phyloP scores from a whole-genome alignment of 2,888 invertebrate species.

The Amphipoea lucens region DNA sequence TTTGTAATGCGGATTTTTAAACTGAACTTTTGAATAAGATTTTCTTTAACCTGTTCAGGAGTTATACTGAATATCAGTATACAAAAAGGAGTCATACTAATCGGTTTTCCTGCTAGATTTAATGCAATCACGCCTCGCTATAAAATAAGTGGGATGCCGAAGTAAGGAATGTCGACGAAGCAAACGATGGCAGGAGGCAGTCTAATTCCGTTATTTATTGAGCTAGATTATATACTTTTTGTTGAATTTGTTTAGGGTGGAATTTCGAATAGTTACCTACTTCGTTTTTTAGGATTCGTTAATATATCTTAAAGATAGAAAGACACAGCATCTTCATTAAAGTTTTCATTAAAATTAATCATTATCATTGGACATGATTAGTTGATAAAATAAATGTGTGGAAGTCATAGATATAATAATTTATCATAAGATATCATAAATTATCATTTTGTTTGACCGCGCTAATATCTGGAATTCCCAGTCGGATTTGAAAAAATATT shows the following conservation, averaged over 20 bases:
- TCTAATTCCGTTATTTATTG: conserved; percentile 52
- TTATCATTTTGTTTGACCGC: no score
- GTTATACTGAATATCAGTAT: conserved; percentile 14
- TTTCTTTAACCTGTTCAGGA: neutral
- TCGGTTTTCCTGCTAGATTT: conserved; percentile 25
- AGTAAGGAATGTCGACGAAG: conserved; percentile 48
- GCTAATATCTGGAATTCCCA: no score
- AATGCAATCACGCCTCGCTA: conserved; percentile 44
- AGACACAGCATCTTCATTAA: neutral
- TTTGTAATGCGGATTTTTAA: conserved; percentile 7
- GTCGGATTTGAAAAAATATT: no score
- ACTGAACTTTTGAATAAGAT: neutral
- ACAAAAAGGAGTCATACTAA: neutral
- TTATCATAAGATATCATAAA: neutral
- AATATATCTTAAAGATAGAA: neutral
- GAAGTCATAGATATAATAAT: neutral
- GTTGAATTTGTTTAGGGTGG: conserved; percentile 20
- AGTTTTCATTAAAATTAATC: neutral
- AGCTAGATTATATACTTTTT: conserved; percentile 37
- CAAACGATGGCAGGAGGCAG: conserved; percentile 30
- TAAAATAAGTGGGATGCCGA: conserved; percentile 55
- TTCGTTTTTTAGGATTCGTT: neutral
- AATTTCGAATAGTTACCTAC: neutral
- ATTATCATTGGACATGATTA: neutral
- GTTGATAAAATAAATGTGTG: neutral